Evolutionary conservation across 2,113 vertebrate genomes (phyloP).

Genomic region (Lamprotornis superbus): DNA sequence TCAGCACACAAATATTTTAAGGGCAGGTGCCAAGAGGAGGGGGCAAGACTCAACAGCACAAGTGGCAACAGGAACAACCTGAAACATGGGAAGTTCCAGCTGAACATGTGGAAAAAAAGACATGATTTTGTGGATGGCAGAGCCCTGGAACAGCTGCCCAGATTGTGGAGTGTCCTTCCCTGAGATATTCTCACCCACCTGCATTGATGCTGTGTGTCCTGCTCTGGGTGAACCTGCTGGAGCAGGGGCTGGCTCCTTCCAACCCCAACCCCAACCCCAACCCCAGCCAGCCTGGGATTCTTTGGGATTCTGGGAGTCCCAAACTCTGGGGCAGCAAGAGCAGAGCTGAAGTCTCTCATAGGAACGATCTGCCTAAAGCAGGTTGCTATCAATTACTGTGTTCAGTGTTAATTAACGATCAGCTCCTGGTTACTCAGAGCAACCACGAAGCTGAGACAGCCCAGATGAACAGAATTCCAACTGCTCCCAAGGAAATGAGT

Average conservation of each 20-base stretch:
- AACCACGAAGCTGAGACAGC: neutral
- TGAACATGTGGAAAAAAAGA: fast-evolving
- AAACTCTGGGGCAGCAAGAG: neutral
- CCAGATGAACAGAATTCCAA: neutral
- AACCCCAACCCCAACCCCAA: neutral
- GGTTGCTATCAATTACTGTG: neutral
- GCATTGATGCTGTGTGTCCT: neutral
- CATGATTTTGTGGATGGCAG: neutral
- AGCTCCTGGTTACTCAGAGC: neutral
- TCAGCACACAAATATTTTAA: neutral
- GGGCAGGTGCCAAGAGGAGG: neutral
- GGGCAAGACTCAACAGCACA: too few relatives aligned
- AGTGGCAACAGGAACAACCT: fast-evolving
- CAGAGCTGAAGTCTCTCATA: fast-evolving
- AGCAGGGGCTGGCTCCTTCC: neutral
- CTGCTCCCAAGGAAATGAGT: neutral
- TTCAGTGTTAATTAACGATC: neutral
- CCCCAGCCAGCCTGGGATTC: neutral
- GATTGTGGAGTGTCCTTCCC: neutral
- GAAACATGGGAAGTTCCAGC: neutral
- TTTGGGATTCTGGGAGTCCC: neutral
- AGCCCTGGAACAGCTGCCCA: neutral
- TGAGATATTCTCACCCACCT: neutral
- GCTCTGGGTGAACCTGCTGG: neutral
- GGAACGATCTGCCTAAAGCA: neutral